phyloP scores from a whole-genome alignment of 2,113 vertebrate genomes.

The Phalacrocorax pelagicus region DNA sequence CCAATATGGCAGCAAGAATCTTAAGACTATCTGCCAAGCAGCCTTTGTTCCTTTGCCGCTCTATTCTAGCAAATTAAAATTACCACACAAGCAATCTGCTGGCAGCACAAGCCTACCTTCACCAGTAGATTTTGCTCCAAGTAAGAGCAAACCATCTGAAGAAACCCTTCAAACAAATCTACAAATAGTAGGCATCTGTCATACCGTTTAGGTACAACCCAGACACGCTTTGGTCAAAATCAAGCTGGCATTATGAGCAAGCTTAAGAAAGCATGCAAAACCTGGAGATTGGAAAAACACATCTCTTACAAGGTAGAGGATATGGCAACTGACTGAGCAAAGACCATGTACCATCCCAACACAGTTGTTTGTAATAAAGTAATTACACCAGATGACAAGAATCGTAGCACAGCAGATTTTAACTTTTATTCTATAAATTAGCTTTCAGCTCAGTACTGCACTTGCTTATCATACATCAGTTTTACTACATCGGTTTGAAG shows the following conservation, averaged over 20 bases:
- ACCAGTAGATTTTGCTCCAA: not conserved
- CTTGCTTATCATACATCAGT: not conserved
- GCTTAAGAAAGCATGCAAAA: not conserved
- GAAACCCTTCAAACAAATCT: not conserved
- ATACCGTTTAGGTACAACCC: not conserved
- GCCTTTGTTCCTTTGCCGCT: conserved; percentile 30
- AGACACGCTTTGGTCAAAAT: not conserved
- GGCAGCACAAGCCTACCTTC: not conserved
- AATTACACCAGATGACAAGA: not conserved
- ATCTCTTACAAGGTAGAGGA: not conserved
- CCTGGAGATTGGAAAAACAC: not conserved
- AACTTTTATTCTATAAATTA: not conserved
- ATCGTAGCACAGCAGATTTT: not conserved
- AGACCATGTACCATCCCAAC: not conserved
- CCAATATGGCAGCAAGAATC: conserved; percentile 19
- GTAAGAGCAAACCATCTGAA: not conserved
- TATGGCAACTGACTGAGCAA: not conserved
- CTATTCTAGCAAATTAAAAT: not conserved
- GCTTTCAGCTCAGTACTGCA: not conserved
- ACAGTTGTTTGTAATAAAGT: not conserved
- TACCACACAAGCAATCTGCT: not conserved
- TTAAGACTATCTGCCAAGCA: conserved; percentile 1
- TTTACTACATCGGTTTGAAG: not conserved
- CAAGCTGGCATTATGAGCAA: not conserved
- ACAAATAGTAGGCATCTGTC: not conserved